A percentile compares a stretch with the other conserved stretches of the same genome.
These are phyloP conservation scores for Drosophila sturtevanti DNA, from an alignment of 1,140 invertebrate species.

Conservation along the genomic window DNA sequence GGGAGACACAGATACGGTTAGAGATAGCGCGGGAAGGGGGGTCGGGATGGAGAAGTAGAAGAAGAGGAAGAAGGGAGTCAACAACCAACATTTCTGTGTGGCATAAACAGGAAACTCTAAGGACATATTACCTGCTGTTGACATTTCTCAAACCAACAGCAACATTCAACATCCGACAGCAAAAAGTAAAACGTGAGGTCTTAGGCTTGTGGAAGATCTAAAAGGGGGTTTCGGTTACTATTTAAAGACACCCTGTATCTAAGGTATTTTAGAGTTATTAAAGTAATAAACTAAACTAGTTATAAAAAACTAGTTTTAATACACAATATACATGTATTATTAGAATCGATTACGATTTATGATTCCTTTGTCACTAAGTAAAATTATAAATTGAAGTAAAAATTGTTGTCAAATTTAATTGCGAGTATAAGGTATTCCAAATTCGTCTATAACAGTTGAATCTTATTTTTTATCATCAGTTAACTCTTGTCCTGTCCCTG, in stretches of 20 bases:
- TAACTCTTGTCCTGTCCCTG: not conserved
- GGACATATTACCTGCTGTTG: slow-evolving; percentile 73
- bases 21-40: not conserved
- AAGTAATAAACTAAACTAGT: not conserved
- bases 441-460: not conserved
- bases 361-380: no score
- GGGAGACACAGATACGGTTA: no score
- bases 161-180: slow-evolving; percentile 12
- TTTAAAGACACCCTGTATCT: not conserved
- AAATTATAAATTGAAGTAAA: no score
- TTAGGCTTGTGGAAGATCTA: slow-evolving; percentile 50
- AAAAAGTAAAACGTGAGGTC: slow-evolving; percentile 61
- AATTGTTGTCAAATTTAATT: no score
- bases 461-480: not conserved
- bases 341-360: no score
- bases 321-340: no score
- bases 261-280: not conserved
- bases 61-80: not conserved
- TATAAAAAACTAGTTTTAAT: no score
- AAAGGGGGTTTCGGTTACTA: slow-evolving; percentile 23
- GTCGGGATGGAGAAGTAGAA: not conserved
- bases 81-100: slow-evolving; percentile 15
- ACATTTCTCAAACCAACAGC: slow-evolving; percentile 51
- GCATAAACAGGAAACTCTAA: slow-evolving; percentile 53
- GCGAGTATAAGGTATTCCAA: not conserved